Evolutionary conservation across 2,888 invertebrate species (phyloP), one percentile per base, ranked within the genome.

Genomic region (Seira sanloemensis): DNA sequence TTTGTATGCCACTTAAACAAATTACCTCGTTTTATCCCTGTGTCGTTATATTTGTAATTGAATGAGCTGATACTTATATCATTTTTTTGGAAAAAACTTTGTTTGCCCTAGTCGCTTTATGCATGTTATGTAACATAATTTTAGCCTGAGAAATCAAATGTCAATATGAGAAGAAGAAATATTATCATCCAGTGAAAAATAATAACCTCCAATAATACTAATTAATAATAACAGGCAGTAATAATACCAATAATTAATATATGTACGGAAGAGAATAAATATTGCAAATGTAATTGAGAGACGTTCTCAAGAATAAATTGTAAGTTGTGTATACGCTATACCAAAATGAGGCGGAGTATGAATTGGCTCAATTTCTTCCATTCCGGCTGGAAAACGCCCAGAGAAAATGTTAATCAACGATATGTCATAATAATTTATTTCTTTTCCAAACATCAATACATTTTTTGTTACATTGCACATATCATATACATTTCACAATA

Each of bases 51-150:
- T 23, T 50, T 18, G 26, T 27, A 58, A 58, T 23, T 18, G 50
- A 46, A 78, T 74, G 74, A 74, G 68, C 80, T 68, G 23, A 50
- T 62, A 54, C 19, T n/a, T 7, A 50, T 50, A 50, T n/a, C n/a
- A n/a, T 25, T 25, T 37, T 69, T 50, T 50, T 16, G 50, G 50
- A 67, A 68, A 37, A 72, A 73, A 75, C 80, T 68, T 80, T 50
- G n/a, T n/a, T n/a, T n/a, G n/a, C 58, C 69, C 82, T 82, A 82
- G 82, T 82, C 82, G 82, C 82, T 82, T 71, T 7, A n/a, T 81
- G 81, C 81, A 75, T 74, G 80, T 81, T 68, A 18, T 65, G n/a
- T n/a, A 67, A 37, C 5, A n/a, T n/a, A 25, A 7, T 68, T 68
- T 24, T 77, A 4, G 27, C 7, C n/a, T 67, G 68, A 18, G 24